Conservation (phyloP, 2,797 vertebrate genomes). For the Pachyuromys duprasi region DNA sequence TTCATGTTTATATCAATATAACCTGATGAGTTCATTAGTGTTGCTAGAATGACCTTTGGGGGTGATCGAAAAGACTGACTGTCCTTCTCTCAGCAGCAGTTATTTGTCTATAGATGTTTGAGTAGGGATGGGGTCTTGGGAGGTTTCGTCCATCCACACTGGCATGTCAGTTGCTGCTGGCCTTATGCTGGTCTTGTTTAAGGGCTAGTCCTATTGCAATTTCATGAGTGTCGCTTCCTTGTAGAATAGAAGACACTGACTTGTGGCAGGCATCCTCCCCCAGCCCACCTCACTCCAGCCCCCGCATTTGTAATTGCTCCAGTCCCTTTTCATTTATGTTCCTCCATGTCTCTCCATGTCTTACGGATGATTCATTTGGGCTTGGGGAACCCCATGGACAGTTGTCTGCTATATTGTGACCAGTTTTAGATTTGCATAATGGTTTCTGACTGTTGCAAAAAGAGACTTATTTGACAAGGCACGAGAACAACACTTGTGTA, state of each 20-base stretch:
- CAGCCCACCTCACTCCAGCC: not conserved
- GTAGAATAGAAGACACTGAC: not conserved
- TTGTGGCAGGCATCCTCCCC: not conserved
- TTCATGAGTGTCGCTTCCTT: not conserved
- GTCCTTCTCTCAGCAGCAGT: no score
- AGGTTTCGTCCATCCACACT: not conserved
- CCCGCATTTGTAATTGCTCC: not conserved
- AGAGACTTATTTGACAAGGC: not conserved
- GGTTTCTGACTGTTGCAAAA: not conserved
- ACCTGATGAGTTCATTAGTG: not conserved
- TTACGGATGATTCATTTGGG: no score
- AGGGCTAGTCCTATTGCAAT: no score
- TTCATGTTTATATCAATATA: not conserved
- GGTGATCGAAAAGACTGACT: not conserved
- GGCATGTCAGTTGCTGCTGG: not conserved
- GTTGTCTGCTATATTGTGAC: not conserved
- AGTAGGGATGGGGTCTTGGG: not conserved
- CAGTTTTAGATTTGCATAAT: not conserved
- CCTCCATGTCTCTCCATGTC: no score
- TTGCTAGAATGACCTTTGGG: not conserved
- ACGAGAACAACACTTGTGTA: not conserved
- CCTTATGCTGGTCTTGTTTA: not conserved
- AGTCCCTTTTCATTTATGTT: no score
- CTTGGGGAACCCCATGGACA: not conserved
- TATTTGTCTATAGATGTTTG: not conserved